These are phyloP conservation scores for Myiothlypis coronata DNA, from an alignment of 2,797 vertebrate genomes.

Conservation along the genomic window DNA sequence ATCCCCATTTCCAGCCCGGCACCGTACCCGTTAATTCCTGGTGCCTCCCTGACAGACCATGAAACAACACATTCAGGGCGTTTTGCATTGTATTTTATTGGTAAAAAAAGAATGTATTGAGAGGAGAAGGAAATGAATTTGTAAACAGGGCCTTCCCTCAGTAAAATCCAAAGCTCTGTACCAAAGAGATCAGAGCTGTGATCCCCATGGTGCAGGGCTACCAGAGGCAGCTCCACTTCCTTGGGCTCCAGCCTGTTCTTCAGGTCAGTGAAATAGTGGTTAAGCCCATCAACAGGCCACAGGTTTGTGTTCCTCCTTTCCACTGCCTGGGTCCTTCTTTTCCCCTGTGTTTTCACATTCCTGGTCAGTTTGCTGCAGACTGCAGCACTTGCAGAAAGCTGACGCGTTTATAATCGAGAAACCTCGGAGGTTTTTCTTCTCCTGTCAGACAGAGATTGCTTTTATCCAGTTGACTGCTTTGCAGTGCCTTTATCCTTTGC, in stretches of 20 bases:
- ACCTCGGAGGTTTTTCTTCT: slow-evolving; percentile 27
- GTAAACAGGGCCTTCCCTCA: not conserved
- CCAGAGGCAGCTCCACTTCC: not conserved
- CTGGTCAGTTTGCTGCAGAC: not conserved
- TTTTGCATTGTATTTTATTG: not conserved
- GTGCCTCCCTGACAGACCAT: not conserved
- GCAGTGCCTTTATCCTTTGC: slow-evolving; percentile 46
- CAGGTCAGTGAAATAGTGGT: not conserved
- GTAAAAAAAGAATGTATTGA: not conserved
- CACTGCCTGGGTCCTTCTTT: not conserved
- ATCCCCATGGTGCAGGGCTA: not conserved
- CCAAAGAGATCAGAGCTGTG: not conserved
- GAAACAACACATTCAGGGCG: fast-evolving
- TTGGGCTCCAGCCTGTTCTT: not conserved
- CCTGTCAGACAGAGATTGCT: slow-evolving; percentile 36
- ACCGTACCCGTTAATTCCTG: fast-evolving
- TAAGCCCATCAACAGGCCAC: not conserved
- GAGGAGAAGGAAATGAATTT: not conserved
- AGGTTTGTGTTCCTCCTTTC: not conserved
- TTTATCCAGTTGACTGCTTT: slow-evolving; percentile 51
- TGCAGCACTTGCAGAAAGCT: not conserved
- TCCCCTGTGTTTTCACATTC: not conserved
- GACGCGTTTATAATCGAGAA: not conserved
- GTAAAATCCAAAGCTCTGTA: not conserved
- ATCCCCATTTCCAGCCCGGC: not conserved